Base-by-base conservation (phyloP, 1,140 invertebrate species). In the Hetaerina americana region DNA sequence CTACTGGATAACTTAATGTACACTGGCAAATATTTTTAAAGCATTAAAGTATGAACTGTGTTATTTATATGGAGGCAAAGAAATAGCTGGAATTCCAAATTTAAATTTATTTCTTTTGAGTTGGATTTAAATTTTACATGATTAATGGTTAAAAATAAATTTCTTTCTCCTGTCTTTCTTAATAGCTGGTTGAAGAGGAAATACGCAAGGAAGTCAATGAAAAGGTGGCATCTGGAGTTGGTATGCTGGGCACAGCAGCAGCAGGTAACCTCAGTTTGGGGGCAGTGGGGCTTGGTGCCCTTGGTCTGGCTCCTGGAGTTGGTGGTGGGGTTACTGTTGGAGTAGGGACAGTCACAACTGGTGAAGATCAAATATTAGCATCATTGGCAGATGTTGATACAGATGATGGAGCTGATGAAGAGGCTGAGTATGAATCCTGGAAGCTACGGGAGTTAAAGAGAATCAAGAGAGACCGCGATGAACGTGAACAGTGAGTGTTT, bases 331-430 rank as follows among this genome's bases (percentile, higher is more conserved):
- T n/a, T 5, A 57, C 40, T 5, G 40, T 57, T 12, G 40, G 40
- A 57, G 40, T 57, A 3, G 10, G 15, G 3, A 57, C 40, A 57
- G 40, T 57, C 2, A 57, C 40, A 18, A 57, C 40, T 57, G 40
- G 40, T 3, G 78, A 83, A 69, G 40, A 57, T 57, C 40, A 57
- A 12, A 57, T 57, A 12, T 12, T 57, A n/a, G 40, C 40, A 57
- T 57, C 40, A 3, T 84, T 96, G n/a, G 88, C 93, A 75, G 92
- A 95, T 78, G 90, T 99, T 0, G 90, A 92, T 78, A 98, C 97
- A 0, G 97, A 98, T 79, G 97, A 99, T 82, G 98, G 99, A 79
- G 96, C 97, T 81, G 95, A 98, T 78, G 97, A 99, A 81, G 89
- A 90, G 76, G 87, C 97, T 5, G 96, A 96, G 77, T 99, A 98